A percentile compares a stretch with the other conserved stretches of the same genome.
These are phyloP conservation scores for Thysanoteuthis rhombus DNA, from an alignment of 2,888 invertebrate genomes.

Conservation along the genomic window DNA sequence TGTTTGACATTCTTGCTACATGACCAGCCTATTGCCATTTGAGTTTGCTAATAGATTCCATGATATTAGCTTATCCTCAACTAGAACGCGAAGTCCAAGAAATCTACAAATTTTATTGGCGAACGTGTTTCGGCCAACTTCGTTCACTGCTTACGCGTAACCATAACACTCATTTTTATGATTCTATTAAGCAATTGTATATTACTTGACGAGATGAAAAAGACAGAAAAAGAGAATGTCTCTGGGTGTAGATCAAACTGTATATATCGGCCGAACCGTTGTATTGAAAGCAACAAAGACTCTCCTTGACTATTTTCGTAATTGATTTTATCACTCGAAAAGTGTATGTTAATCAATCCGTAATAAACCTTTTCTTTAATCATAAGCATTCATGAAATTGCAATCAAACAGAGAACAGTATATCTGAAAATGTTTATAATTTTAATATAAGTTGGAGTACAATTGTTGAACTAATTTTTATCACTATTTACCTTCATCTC, in stretches of 20 bases:
- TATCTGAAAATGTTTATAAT: too few relatives aligned
- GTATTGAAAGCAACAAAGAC: not conserved
- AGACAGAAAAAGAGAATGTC: not conserved
- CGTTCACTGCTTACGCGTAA: not conserved
- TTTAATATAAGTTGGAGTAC: too few relatives aligned
- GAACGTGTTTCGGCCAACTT: too few relatives aligned
- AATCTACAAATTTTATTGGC: too few relatives aligned
- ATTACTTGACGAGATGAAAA: not conserved
- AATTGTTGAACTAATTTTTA: too few relatives aligned
- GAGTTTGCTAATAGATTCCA: too few relatives aligned
- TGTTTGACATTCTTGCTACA: too few relatives aligned
- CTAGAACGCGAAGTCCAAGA: too few relatives aligned
- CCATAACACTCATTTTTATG: not conserved
- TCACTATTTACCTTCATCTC: too few relatives aligned
- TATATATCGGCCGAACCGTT: not conserved
- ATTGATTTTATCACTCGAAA: not conserved
- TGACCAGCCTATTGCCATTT: too few relatives aligned
- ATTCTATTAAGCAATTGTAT: not conserved
- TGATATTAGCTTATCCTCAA: too few relatives aligned
- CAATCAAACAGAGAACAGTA: too few relatives aligned
- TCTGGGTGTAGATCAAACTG: not conserved
- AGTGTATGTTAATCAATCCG: not conserved
- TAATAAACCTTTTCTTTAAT: not conserved
- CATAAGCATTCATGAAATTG: not conserved
- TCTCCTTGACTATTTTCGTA: not conserved